Evolutionary conservation across 1,140 invertebrate species (phyloP).

Genomic region (Drosophila biarmipes): DNA sequence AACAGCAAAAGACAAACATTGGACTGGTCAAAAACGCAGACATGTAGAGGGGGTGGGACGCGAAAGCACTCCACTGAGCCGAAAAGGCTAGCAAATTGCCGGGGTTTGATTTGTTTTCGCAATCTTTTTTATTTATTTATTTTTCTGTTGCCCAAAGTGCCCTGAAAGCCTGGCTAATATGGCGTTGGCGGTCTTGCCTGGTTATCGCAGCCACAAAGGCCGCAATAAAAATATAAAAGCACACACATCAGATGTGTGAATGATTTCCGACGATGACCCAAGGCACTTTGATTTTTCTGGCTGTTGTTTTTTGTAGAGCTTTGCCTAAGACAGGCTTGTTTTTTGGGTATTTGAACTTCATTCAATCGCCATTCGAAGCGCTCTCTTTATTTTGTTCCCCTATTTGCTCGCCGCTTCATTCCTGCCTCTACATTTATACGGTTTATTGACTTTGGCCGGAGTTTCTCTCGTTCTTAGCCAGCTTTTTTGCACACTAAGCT

Average conservation of each 20-base stretch:
- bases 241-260: slow-evolving; percentile 58
- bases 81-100: slow-evolving; percentile 65
- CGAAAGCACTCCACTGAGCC: slow-evolving; percentile 31
- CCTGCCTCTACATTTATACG: slow-evolving; percentile 48
- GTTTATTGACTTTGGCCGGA: slow-evolving; percentile 73
- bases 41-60: slow-evolving; percentile 8
- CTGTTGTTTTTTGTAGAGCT: slow-evolving; percentile 8
- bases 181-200: slow-evolving; percentile 70
- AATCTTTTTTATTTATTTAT: slow-evolving; percentile 3
- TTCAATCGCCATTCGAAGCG: slow-evolving; percentile 16
- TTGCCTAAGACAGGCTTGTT: slow-evolving; percentile 26
- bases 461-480: slow-evolving; percentile 29
- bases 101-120: slow-evolving; percentile 16
- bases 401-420: slow-evolving; percentile 23
- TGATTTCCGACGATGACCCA: slow-evolving; percentile 57
- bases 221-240: slow-evolving; percentile 45
- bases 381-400: slow-evolving; percentile 41
- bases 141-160: slow-evolving; percentile 42
- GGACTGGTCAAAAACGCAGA: slow-evolving; percentile 54
- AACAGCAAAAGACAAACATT: slow-evolving; percentile 61
- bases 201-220: slow-evolving; percentile 55
- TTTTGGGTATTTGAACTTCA: slow-evolving; percentile 6
- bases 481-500: slow-evolving; percentile 68
- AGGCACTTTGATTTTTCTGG: slow-evolving; percentile 36
- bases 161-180: slow-evolving; percentile 71